These are phyloP conservation scores for Myxocyprinus asiaticus DNA, from an alignment of 2,113 vertebrate species.

Conservation along the genomic window DNA sequence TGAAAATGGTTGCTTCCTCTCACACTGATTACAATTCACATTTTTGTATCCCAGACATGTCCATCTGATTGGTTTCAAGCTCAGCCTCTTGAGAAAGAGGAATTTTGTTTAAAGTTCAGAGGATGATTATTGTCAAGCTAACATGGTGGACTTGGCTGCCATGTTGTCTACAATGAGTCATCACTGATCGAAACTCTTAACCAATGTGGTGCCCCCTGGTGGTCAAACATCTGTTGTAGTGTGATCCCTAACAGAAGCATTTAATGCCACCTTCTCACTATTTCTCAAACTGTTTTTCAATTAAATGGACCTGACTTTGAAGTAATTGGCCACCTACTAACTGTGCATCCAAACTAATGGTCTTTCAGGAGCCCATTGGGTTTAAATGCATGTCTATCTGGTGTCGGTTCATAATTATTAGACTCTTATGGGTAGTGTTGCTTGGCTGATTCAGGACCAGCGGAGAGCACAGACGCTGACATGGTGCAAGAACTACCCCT, in stretches of 20 bases:
- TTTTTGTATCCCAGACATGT: background rate
- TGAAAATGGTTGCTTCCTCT: background rate
- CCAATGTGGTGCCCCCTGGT: constrained; percentile 48
- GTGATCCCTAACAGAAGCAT: no score
- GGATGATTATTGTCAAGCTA: background rate
- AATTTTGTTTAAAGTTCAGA: background rate
- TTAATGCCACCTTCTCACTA: no score
- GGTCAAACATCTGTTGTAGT: background rate
- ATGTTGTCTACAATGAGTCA: constrained; percentile 41
- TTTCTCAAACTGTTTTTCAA: constrained; percentile 22
- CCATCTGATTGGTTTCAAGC: background rate
- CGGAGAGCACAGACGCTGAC: constrained; percentile 75
- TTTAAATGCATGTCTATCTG: no score
- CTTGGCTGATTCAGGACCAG: constrained; percentile 59
- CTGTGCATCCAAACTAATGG: background rate
- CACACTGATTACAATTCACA: background rate
- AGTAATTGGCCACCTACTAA: no score
- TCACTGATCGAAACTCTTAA: background rate
- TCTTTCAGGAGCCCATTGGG: background rate
- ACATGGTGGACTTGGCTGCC: background rate
- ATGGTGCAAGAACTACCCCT: constrained; percentile 93
- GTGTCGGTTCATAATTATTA: background rate
- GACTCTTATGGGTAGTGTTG: background rate
- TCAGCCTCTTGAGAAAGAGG: background rate
- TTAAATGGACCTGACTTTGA: background rate